Percentiles rank a stretch among this genome's conserved stretches.
Conservation (phyloP, 64 coral and sea anemone species). For the Dendronephthya gigantea region DNA sequence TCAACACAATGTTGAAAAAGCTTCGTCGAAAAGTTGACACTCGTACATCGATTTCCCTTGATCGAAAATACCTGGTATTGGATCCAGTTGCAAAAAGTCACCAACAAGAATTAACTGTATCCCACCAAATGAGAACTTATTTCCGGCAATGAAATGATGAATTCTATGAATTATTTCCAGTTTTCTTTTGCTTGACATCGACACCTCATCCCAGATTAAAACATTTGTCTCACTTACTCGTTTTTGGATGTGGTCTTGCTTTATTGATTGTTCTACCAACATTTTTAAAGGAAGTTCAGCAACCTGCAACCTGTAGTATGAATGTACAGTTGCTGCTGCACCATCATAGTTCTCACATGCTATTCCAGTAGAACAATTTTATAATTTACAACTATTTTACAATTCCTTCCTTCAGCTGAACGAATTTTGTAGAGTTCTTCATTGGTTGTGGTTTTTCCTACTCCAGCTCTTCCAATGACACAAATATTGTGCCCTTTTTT, state of each 20-base stretch:
- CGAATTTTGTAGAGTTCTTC: not conserved
- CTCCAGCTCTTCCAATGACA: not conserved
- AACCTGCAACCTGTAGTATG: not conserved
- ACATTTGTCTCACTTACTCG: not conserved
- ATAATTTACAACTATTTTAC: too few relatives aligned
- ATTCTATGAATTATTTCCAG: not conserved
- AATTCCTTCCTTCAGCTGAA: not conserved
- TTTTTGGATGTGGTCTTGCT: not conserved
- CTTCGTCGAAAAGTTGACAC: not conserved
- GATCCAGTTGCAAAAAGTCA: slow-evolving; percentile 11
- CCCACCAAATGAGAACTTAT: not conserved
- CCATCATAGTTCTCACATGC: not conserved
- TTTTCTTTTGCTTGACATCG: not conserved
- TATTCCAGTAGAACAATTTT: not conserved
- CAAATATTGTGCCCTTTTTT: not conserved
- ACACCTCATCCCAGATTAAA: not conserved
- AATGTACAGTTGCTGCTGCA: not conserved
- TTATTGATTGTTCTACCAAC: not conserved
- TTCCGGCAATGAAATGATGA: not conserved
- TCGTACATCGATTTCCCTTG: slow-evolving; percentile 12
- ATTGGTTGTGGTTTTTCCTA: not conserved
- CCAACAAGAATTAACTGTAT: slow-evolving; percentile 12
- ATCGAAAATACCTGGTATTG: slow-evolving; percentile 18
- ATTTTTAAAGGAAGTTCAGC: not conserved
- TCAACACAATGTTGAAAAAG: not conserved